Base-by-base conservation (phyloP, 2,888 invertebrate genomes). In the Drosophila nr. perissopoda region DNA sequence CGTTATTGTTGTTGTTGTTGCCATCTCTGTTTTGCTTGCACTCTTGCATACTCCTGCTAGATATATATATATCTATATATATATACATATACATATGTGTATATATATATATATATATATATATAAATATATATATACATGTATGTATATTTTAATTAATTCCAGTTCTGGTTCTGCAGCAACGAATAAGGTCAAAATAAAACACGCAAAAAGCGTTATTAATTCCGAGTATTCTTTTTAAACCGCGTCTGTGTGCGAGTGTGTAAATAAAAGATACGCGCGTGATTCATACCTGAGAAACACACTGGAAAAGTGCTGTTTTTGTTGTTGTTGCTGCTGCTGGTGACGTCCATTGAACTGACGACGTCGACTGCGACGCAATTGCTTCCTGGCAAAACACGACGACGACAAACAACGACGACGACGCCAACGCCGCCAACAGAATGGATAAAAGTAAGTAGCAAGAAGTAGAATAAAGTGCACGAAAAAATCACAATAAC, bases 111-210 rank as follows among this genome's bases (percentile, higher is more conserved):
- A 16, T 25, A 4, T 52, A 31, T 60, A 16, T 13, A 36, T 72
- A 59, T 74, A 79, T 57, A 21, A 7, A 3, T 74, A n/a, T 31
- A 7, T 18, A 52, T n/a, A 1, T n/a, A 4, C 51, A 73, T 53
- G 67, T 31, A 72, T 69, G 67, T 49, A 75, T 77, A 83, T 81
- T 74, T 77, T 74, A 74, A 79, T 86, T 77, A 71, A 82, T 80
- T 81, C 34, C 58, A 66, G 73, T 81, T 82, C 76, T 76, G 76
- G 54, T 71, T 76, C 75, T 61, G 67, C 34, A 81, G 77, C 77
- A 66, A 79, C 90, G 76, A 90, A 90, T 87, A 87, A 76, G 84
- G 90, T 87, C 90, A 87, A 90, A 87, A 87, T 89, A 84, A 87
- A 83, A 74, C 71, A 87, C 74, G 69, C 78, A 84, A 81, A 81